Conservation (phyloP, 2,797 vertebrate genomes). For the Siniperca scherzeri region DNA sequence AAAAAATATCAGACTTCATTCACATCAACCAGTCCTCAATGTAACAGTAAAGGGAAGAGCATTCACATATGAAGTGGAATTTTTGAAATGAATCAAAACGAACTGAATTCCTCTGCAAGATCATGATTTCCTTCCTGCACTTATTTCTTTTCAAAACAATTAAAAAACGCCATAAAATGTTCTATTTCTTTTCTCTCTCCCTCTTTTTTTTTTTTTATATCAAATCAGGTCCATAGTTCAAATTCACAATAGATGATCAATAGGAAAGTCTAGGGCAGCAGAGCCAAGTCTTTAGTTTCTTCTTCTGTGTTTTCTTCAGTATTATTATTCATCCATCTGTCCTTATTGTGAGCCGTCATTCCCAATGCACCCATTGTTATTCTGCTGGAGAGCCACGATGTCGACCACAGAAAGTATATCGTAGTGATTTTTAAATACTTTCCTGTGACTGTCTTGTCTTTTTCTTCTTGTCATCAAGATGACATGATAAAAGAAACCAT, state of each 20-base stretch:
- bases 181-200: conserved; percentile 1
- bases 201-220: neutral
- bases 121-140: conserved; percentile 24
- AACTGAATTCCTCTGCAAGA: conserved; percentile 27
- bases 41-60: conserved; percentile 50
- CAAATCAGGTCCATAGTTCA: conserved; percentile 47
- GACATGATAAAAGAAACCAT: conserved; percentile 40
- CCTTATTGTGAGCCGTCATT: neutral
- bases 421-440: conserved; percentile 1
- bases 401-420: neutral
- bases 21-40: conserved; percentile 17
- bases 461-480: neutral
- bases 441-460: neutral
- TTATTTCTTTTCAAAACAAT: conserved; percentile 51
- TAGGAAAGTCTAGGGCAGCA: conserved; percentile 25
- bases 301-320: conserved; percentile 12
- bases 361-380: neutral
- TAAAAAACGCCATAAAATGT: conserved; percentile 74
- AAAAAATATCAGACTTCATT: conserved; percentile 19
- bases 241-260: conserved; percentile 49
- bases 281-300: conserved; percentile 17
- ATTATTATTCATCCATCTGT: neutral
- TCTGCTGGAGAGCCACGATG: neutral
- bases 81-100: conserved; percentile 25
- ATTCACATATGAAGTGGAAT: conserved; percentile 9